phyloP scores from a whole-genome alignment of 2,797 vertebrate genomes.

The Molossus molossus region DNA sequence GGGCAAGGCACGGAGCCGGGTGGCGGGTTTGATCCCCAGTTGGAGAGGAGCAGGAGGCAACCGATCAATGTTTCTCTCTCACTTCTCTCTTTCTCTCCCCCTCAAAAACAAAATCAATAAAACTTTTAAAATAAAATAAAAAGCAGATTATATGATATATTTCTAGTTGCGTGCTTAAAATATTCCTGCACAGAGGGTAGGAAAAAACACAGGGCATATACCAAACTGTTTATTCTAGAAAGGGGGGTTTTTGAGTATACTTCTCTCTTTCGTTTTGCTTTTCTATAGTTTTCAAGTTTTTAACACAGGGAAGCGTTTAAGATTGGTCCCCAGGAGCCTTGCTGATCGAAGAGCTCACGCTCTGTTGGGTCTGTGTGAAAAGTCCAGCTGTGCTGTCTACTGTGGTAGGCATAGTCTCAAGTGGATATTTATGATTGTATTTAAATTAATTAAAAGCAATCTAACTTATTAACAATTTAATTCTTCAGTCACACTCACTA shows the following conservation, averaged over 20 bases:
- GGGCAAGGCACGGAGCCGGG: neutral
- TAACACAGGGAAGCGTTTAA: neutral
- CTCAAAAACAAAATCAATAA: neutral
- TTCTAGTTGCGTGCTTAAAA: constrained; percentile 77
- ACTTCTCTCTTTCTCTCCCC: neutral
- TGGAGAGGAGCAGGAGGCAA: neutral
- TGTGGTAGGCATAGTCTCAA: neutral
- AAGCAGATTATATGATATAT: constrained; percentile 72
- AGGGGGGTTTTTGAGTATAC: constrained; percentile 36
- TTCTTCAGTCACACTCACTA: neutral
- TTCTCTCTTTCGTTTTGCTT: constrained; percentile 49
- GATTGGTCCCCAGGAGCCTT: neutral
- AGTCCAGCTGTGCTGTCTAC: neutral
- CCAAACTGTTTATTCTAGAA: constrained; percentile 65
- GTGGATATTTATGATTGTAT: neutral
- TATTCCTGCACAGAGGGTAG: constrained; percentile 60
- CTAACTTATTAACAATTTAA: constrained; percentile 9
- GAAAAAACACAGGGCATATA: neutral
- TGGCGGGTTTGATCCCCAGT: neutral
- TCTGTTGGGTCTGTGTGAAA: neutral
- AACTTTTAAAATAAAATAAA: constrained; percentile 4
- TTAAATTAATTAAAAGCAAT: neutral
- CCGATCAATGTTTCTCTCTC: neutral
- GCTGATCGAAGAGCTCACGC: neutral
- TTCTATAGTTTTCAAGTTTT: constrained; percentile 47